Evolutionary conservation across 2,797 vertebrate genomes (phyloP).

Genomic region (Prunella strophiata): DNA sequence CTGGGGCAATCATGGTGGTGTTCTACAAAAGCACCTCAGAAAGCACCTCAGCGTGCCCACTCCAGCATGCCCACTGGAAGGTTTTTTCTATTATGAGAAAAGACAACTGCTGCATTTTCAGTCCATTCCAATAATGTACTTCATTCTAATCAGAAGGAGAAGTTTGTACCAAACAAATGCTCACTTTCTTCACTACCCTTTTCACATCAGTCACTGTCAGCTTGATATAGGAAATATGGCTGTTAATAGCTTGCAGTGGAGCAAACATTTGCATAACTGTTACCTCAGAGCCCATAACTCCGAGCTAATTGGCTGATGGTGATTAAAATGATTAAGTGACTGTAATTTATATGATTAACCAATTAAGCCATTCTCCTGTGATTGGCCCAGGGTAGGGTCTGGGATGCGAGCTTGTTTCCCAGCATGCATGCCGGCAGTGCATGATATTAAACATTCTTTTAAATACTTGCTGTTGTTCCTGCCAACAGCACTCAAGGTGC

Average conservation of each 20-base stretch:
- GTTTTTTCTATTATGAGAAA: neutral
- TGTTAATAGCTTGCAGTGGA: slow-evolving; percentile 79
- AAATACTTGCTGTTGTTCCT: slow-evolving; percentile 56
- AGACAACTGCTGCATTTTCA: neutral
- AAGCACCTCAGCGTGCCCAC: neutral
- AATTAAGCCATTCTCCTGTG: slow-evolving; percentile 83
- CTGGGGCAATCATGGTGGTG: neutral
- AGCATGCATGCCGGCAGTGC: slow-evolving; percentile 62
- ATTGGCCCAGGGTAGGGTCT: slow-evolving; percentile 71
- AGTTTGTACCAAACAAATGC: slow-evolving; percentile 65
- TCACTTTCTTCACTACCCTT: slow-evolving; percentile 58
- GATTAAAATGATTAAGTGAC: slow-evolving; percentile 90
- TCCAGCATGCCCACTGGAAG: neutral
- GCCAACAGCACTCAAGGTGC: slow-evolving; percentile 44
- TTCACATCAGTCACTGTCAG: slow-evolving; percentile 78
- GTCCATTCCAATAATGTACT: neutral
- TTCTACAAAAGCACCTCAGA: neutral
- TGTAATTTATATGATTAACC: slow-evolving; percentile 89
- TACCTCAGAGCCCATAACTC: slow-evolving; percentile 84
- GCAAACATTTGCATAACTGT: slow-evolving; percentile 86
- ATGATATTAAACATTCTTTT: slow-evolving; percentile 56
- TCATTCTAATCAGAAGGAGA: slow-evolving; percentile 51
- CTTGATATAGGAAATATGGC: slow-evolving; percentile 76
- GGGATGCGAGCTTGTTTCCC: slow-evolving; percentile 71
- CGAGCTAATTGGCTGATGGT: slow-evolving; percentile 82